Percentiles rank a stretch among this genome's conserved stretches.
These are phyloP conservation scores for Arctia plantaginis DNA, from an alignment of 2,888 invertebrate genomes.

Conservation along the genomic window DNA sequence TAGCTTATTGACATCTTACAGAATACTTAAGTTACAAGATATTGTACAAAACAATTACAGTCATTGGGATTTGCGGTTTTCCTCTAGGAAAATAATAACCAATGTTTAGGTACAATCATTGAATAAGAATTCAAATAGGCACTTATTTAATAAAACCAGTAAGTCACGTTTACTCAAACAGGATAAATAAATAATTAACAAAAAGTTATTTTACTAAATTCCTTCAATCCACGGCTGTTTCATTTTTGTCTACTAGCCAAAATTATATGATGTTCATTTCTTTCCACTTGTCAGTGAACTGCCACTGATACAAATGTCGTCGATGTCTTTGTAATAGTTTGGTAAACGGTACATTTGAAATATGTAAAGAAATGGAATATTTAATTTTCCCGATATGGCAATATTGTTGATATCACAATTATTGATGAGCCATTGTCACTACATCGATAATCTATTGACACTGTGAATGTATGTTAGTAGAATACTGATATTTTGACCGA, in stretches of 20 bases:
- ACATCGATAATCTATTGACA: no score
- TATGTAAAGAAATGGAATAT: no score
- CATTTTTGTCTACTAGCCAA: not conserved
- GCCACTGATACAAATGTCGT: no score
- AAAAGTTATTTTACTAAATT: not conserved
- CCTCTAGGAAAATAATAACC: conserved; percentile 9
- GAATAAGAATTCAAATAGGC: not conserved
- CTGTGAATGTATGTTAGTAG: no score
- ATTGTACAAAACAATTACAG: conserved; percentile 11
- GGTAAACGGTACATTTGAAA: no score
- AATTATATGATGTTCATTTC: no score
- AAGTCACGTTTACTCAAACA: conserved; percentile 1
- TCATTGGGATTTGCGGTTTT: conserved; percentile 9
- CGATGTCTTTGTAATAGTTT: no score
- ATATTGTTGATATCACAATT: no score
- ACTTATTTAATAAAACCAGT: not conserved
- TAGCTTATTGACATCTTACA: not conserved
- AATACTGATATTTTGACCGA: no score
- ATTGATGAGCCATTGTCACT: no score
- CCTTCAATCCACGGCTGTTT: not conserved
- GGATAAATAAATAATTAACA: not conserved
- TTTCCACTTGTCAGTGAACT: no score
- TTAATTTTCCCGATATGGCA: no score
- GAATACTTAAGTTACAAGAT: not conserved
- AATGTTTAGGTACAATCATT: not conserved